These are phyloP conservation scores for Synanceia verrucosa DNA, from an alignment of 2,797 vertebrate genomes.

Conservation along the genomic window DNA sequence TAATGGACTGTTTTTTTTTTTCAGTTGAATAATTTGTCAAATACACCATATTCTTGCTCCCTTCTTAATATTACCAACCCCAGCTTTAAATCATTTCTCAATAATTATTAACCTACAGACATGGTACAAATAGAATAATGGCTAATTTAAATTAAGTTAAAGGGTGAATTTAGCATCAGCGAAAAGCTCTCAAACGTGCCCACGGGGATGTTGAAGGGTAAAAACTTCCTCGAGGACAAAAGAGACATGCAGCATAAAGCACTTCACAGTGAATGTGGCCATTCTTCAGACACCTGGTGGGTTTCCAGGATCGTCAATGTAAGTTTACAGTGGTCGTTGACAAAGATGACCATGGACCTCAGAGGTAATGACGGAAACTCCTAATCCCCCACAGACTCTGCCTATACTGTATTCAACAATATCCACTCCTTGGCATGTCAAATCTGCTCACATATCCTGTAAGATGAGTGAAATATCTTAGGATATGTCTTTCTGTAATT, in stretches of 20 bases:
- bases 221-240: conserved; percentile 41
- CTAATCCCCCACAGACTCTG: conserved; percentile 37
- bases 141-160: conserved; percentile 9
- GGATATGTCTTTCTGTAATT: background rate
- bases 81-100: background rate
- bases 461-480: background rate
- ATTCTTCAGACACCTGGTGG: conserved; percentile 74
- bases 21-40: background rate
- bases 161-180: conserved; percentile 12
- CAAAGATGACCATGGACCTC: conserved; percentile 42
- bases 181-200: background rate
- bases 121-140: background rate
- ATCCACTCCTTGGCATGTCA: background rate
- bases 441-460: background rate
- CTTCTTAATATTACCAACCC: background rate
- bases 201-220: conserved; percentile 2
- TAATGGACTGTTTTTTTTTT: background rate
- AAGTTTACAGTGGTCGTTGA: conserved; percentile 65
- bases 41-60: background rate
- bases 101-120: too few species aligned
- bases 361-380: conserved; percentile 45
- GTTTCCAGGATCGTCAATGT: conserved; percentile 59
- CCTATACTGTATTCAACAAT: conserved; percentile 32
- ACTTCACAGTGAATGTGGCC: conserved; percentile 73
- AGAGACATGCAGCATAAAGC: conserved; percentile 47